These are phyloP conservation scores for Exocentrus adspersus DNA, from an alignment of 2,888 invertebrate genomes.

Conservation along the genomic window DNA sequence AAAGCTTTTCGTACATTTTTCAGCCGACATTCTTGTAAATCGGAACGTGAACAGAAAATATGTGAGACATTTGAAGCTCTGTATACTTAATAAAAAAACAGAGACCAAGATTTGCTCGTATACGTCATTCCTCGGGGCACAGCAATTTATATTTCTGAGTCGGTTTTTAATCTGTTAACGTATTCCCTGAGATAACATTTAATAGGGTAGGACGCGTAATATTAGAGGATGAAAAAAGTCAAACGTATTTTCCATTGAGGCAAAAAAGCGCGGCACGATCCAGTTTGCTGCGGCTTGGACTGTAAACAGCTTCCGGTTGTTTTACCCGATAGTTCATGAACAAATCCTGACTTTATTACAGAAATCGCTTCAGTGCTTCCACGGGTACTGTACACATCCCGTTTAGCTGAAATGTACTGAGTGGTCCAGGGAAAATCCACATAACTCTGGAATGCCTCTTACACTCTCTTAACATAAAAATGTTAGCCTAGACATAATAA, in stretches of 20 bases:
- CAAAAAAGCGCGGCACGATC: not conserved
- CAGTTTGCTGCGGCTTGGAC: not conserved
- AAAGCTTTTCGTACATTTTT: slow-evolving; percentile 6
- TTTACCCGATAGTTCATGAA: not conserved
- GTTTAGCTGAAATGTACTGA: not conserved
- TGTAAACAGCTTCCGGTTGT: slow-evolving; percentile 3
- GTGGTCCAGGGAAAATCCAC: no score
- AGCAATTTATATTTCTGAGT: not conserved
- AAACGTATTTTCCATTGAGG: not conserved
- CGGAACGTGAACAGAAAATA: no score
- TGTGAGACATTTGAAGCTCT: no score
- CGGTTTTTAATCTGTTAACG: not conserved
- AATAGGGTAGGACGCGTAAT: not conserved
- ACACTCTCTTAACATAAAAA: no score
- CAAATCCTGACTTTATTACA: not conserved
- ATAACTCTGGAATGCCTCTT: no score
- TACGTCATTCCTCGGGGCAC: not conserved
- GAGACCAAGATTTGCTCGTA: not conserved
- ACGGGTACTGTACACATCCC: not conserved
- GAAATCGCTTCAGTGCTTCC: not conserved
- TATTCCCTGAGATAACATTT: not conserved
- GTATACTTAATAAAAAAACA: no score
- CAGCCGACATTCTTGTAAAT: not conserved
- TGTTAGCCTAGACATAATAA: no score
- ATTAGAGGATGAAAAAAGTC: not conserved